Evolutionary conservation across 92 coral and sea anemone genomes (phyloP), one percentile per base, ranked within the genome.

Genomic region (Chrysogorgia sp.): DNA sequence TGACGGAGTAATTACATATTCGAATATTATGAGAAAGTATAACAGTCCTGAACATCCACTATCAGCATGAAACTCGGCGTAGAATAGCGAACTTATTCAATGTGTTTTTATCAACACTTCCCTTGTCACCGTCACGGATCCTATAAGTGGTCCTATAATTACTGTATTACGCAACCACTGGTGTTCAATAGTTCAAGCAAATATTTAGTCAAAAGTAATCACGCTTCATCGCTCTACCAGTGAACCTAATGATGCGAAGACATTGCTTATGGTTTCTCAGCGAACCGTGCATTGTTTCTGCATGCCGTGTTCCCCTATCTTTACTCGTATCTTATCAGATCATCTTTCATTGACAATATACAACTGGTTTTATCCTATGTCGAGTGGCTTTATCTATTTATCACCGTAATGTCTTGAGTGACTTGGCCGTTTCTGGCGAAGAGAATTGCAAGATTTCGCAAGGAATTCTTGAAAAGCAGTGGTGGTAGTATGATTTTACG

Each of bases 221-320:
- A 53, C 79, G 78, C 25, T 71, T 71, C 63, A 71, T 52, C 63
- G 79, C 64, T 72, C 79, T 33, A 34, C 79, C 22, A 33, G 33
- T 29, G 33, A 33, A 72, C 50, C 35, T 26, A 56, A 15, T 34
- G 63, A 72, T 19, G 50, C 63, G 79, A 31, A 13, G 8, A 13
- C 40, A 8, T 24, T 29, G 45, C 25, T 72, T 59, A 72, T 56
- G 79, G 65, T 72, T 32, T 72, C 34, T 33, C 64, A 72, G 15
- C 34, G 65, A 72, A 72, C 65, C 79, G 79, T 72, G 79, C 79
- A 72, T 72, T 72, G 49, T 72, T 72, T 72, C 30, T 31, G 79
- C 47, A 72, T 72, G 79, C 40, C 79, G 79, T 72, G 65, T 53
- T 24, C 31, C 41, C 26, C 35, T 56, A 69, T 48, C 43, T 43